Evolutionary conservation across 1,140 invertebrate species (phyloP).

Genomic region (Dendroctonus valens): DNA sequence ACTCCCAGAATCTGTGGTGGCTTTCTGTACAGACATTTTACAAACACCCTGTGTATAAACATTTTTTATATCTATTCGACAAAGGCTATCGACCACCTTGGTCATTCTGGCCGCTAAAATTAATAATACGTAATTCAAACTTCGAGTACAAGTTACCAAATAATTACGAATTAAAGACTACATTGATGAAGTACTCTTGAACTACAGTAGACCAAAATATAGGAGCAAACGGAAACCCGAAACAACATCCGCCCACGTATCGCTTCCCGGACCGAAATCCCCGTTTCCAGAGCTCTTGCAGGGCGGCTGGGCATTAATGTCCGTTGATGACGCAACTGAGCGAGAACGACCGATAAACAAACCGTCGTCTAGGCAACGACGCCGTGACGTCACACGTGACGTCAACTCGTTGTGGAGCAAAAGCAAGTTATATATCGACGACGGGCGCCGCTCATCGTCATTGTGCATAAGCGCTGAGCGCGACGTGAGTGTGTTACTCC

Average conservation of each 20-base stretch:
- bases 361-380: constrained; percentile 46
- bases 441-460: constrained; percentile 42
- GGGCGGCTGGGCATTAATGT: constrained; percentile 7
- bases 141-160: too few species aligned
- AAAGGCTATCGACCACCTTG: too few species aligned
- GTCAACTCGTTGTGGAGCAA: constrained; percentile 39
- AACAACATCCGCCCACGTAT: constrained; percentile 7
- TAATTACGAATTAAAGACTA: too few species aligned
- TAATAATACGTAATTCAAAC: too few species aligned
- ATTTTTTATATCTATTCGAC: too few species aligned
- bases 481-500: constrained; percentile 45
- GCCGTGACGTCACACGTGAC: constrained; percentile 46
- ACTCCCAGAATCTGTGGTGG: too few species aligned
- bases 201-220: too few species aligned
- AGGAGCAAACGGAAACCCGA: neutral
- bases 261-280: neutral
- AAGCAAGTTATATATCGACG: constrained; percentile 49
- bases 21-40: too few species aligned
- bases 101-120: too few species aligned
- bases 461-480: constrained; percentile 46
- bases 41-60: too few species aligned
- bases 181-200: too few species aligned
- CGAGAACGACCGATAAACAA: constrained; percentile 45
- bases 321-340: constrained; percentile 43
- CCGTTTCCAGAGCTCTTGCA: constrained; percentile 12